Evolutionary conservation across 1,140 invertebrate species (phyloP), one percentile per base, ranked within the genome.

Genomic region (Agrilus planipennis): DNA sequence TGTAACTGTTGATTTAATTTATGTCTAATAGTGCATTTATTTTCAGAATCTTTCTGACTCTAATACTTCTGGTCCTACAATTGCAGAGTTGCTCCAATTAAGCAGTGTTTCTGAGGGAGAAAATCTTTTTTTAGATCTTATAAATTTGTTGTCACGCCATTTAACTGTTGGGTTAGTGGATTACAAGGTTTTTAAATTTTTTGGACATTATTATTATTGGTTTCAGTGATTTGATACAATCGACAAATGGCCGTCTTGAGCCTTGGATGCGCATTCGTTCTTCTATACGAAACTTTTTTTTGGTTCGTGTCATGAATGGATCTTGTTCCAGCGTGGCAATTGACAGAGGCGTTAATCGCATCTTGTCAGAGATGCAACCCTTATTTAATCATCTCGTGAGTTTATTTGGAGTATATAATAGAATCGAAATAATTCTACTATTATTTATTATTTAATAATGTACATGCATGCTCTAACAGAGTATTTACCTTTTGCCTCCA

Each of bases 261-360:
- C 55, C 55, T 2, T 36, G 57, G 10, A 42, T 54, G 42, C 46
- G 55, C 21, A 58, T 63, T 1, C 51, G 53, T 39, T 55, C 58
- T 17, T 44, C 69, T 21, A 63, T 68, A 9, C 60, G 71, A 35
- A 40, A 56, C 4, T 70, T 73, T 53, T 49, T 73, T 22, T 44
- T 66, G 15, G 52, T 54, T 10, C 49, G 70, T 10, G 57, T 70
- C 22, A 54, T 65, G 19, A 62, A 68, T 15, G 57, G 63, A 19
- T 49, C 57, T 11, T 53, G 44, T n/a, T 53, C 42, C 14, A 45
- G 53, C n/a, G 34, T 44, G 11, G 54, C 53, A 16, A 42, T 60
- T 25, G 48, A 55, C 31, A 41, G 46, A 14, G 55, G 50, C 7
- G 53, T 54, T 14, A 55, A 60, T 22, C 53, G 54, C 42, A 40